phyloP scores from a whole-genome alignment of 2,797 vertebrate genomes.

The Lophotriccus pileatus region DNA sequence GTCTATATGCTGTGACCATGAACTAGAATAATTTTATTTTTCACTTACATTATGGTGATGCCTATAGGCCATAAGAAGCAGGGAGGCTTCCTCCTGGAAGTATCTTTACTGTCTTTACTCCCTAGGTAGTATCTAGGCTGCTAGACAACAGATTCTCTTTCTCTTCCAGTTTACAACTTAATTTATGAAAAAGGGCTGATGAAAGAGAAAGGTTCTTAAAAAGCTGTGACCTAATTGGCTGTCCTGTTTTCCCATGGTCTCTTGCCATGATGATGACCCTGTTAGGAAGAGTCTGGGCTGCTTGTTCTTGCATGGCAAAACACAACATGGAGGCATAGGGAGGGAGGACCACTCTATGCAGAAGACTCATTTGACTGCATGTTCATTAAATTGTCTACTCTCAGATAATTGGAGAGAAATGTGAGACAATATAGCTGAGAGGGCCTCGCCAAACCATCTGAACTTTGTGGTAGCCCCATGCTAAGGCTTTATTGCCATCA shows the following conservation, averaged over 20 bases:
- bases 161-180: background rate
- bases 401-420: background rate
- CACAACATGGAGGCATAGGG: background rate
- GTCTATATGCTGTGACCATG: background rate
- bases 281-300: background rate
- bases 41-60: background rate
- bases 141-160: background rate
- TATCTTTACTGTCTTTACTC: no score
- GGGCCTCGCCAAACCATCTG: background rate
- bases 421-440: background rate
- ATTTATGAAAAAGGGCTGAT: background rate
- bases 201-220: background rate
- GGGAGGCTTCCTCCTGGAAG: background rate
- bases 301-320: slow-evolving; percentile 23
- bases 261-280: background rate
- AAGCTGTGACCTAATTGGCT: background rate
- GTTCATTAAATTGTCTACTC: background rate
- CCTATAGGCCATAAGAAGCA: background rate
- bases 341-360: background rate
- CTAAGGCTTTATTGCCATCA: slow-evolving; percentile 34
- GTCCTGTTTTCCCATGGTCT: background rate
- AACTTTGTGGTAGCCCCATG: background rate
- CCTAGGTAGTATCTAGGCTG: background rate
- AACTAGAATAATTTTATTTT: background rate
- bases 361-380: background rate